Evolutionary conservation across 2,888 invertebrate species (phyloP), one percentile per base, ranked within the genome.

Genomic region (Hyposoter didymator): DNA sequence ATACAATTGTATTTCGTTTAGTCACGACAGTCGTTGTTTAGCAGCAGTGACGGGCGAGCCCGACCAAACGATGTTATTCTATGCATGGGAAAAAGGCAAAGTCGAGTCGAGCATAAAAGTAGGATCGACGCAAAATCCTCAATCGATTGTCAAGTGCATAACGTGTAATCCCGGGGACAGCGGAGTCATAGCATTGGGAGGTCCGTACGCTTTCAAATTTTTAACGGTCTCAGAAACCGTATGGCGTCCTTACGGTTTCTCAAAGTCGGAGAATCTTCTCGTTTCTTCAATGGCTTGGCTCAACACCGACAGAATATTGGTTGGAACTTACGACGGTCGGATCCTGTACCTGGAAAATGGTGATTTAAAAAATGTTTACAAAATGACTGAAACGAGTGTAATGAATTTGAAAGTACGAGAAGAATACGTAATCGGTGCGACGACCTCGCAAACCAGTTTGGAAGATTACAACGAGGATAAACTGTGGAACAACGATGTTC

Each of bases 261-360:
- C 97, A 87, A 98, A 98, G 93, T 96, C 97, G 52, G 98, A 98
- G 47, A 95, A 96, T 90, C 95, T 97, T 78, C 95, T 96, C 85
- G 96, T 98, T 88, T 96, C 96, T 14, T 96, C 96, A 69, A 96
- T 97, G 90, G 96, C 97, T 88, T 99, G 98, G 97, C 93, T 99
- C 64, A 96, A 97, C 2, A 95, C 97, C 84, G 98, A 98, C 90
- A 95, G 97, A 74, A 95, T 98, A n/a, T 94, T 98, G 87, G 96
- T 97, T 67, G 99, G 98, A 1, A 98, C 98, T 0, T 95, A 95
- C 80, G 96, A 95, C 83, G 98, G 98, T 35, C 95, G 96, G 87
- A 95, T 99, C 55, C 95, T 98, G 91, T 94, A 98, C 84, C 95
- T 98, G 80, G 98, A 99, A 93, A 97, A 97, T 88, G 98, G 98